phyloP scores from a whole-genome alignment of 1,140 invertebrate genomes.

The Panulirus ornatus region DNA sequence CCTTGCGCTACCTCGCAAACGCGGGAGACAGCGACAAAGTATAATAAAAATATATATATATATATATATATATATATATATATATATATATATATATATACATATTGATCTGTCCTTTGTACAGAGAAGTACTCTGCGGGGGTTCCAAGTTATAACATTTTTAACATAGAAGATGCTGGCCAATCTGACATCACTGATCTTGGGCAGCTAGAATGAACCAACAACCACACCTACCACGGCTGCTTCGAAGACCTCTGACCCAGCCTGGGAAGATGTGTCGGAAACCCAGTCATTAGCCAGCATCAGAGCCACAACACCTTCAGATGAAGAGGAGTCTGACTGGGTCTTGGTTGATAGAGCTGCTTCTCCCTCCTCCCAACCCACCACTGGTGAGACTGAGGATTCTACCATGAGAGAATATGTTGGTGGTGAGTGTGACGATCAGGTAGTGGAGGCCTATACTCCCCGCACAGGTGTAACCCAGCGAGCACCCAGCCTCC shows the following conservation, averaged over 20 bases:
- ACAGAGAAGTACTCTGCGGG: no score
- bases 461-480: constrained; percentile 31
- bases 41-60: constrained; percentile 21
- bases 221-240: neutral
- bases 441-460: constrained; percentile 37
- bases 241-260: neutral
- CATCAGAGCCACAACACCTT: constrained; percentile 56
- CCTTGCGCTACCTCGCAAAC: no score
- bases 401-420: constrained; percentile 64
- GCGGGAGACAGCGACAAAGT: no score
- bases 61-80: constrained; percentile 40
- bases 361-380: constrained; percentile 62
- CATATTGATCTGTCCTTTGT: neutral
- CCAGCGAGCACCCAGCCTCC: constrained; percentile 53
- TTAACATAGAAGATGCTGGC: constrained; percentile 64
- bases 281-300: neutral
- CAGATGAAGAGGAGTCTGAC: constrained; percentile 61
- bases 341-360: constrained; percentile 60
- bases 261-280: neutral
- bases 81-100: constrained; percentile 40
- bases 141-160: neutral
- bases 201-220: constrained; percentile 38
- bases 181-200: constrained; percentile 63
- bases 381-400: constrained; percentile 41
- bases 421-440: constrained; percentile 22